Conservation (phyloP, 2,797 vertebrate genomes). For the Anomalospiza imberbis region DNA sequence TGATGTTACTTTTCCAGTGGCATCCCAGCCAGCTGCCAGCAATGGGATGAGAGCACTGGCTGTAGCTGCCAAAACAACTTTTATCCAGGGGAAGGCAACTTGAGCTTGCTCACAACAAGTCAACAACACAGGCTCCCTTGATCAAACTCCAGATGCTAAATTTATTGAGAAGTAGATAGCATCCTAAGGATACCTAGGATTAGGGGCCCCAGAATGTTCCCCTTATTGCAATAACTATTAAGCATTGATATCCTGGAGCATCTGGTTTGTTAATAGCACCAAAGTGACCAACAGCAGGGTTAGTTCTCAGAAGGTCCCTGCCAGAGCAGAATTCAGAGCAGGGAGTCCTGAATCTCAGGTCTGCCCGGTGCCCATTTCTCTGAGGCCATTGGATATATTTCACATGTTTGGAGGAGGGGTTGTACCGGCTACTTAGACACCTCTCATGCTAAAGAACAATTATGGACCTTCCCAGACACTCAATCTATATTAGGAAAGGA, state of each 20-base stretch:
- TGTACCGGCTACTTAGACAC: background rate
- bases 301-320: background rate
- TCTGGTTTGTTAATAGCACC: background rate
- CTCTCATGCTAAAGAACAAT: background rate
- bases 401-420: background rate
- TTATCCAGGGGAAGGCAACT: background rate
- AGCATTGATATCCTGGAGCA: background rate
- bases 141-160: background rate
- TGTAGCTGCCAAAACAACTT: background rate
- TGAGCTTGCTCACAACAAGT: background rate
- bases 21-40: background rate
- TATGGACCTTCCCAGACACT: background rate
- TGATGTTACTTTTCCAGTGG: background rate
- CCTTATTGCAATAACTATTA: background rate
- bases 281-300: background rate
- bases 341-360: accelerated
- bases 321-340: background rate
- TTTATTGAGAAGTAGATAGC: background rate
- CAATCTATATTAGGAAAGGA: background rate
- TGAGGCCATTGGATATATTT: background rate
- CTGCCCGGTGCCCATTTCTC: background rate
- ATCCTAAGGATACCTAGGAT: background rate
- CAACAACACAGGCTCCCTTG: background rate
- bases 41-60: background rate
- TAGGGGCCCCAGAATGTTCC: background rate